These are phyloP conservation scores for Itoplectis maculator DNA, from an alignment of 2,888 invertebrate genomes.

Conservation along the genomic window DNA sequence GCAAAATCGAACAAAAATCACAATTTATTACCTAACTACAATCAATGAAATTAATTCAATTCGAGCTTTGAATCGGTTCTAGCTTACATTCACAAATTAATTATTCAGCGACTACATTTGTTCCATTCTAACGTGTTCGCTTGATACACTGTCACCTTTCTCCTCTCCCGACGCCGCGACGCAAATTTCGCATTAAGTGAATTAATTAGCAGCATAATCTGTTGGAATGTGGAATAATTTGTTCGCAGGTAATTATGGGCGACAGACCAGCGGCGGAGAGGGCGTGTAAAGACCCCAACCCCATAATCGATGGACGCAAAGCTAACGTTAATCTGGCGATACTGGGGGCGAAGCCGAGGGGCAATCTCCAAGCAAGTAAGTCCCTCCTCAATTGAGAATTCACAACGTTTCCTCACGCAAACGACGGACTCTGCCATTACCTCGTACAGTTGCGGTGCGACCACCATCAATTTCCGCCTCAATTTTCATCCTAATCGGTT, in stretches of 20 bases:
- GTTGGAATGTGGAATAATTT: slow-evolving; percentile 63
- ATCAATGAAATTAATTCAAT: neutral
- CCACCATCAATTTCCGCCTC: neutral
- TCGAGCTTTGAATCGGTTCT: neutral
- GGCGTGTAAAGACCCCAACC: slow-evolving; percentile 99
- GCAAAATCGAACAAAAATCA: neutral
- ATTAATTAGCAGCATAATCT: slow-evolving; percentile 11
- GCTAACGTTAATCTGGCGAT: slow-evolving; percentile 99
- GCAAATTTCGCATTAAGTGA: slow-evolving; percentile 10
- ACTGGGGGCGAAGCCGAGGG: slow-evolving; percentile 97
- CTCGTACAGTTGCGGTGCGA: neutral
- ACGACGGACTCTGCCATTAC: neutral
- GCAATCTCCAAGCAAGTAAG: slow-evolving; percentile 93
- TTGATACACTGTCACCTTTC: neutral
- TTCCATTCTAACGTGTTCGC: neutral
- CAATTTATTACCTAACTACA: neutral
- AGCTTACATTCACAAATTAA: neutral
- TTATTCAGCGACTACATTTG: neutral
- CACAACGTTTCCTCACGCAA: slow-evolving; percentile 5
- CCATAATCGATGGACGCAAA: slow-evolving; percentile 99
- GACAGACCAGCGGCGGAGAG: slow-evolving; percentile 97
- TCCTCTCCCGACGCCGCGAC: neutral
- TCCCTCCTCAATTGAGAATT: slow-evolving; percentile 65
- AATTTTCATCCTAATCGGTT: neutral
- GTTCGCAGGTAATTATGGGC: slow-evolving; percentile 97